phyloP scores from a whole-genome alignment of 2,797 vertebrate species.

The Yasuhikotakia modesta region DNA sequence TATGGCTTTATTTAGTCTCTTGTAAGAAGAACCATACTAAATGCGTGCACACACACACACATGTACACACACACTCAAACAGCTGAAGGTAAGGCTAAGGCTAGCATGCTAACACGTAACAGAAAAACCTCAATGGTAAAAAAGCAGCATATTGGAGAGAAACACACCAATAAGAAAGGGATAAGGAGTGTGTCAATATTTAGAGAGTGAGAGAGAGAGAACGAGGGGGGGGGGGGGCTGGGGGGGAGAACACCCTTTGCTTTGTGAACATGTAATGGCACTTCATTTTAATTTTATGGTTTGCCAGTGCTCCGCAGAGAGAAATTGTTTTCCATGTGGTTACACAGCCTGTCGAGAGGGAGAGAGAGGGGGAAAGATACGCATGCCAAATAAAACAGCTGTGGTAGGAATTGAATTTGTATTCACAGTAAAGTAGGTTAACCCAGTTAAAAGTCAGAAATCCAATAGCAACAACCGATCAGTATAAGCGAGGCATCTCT shows the following conservation, averaged over 20 bases:
- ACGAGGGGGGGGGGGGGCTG: constrained; percentile 23
- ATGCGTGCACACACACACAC: background rate
- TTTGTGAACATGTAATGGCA: constrained; percentile 74
- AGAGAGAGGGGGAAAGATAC: constrained; percentile 58
- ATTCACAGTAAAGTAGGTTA: constrained; percentile 84
- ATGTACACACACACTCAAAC: constrained; percentile 55
- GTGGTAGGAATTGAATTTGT: constrained; percentile 85
- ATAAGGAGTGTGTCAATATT: constrained; percentile 58
- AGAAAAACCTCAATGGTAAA: constrained; percentile 35
- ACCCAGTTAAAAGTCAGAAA: constrained; percentile 84
- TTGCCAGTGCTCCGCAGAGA: constrained; percentile 78
- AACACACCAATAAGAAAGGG: constrained; percentile 46
- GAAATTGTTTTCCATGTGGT: constrained; percentile 78
- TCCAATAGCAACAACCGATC: constrained; percentile 80
- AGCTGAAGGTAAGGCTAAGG: constrained; percentile 44
- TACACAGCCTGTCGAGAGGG: constrained; percentile 76
- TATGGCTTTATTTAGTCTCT: constrained; percentile 81
- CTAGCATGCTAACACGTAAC: constrained; percentile 29
- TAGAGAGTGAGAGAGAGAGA: constrained; percentile 47
- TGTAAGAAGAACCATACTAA: constrained; percentile 78
- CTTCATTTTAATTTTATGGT: constrained; percentile 82
- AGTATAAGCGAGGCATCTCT: constrained; percentile 76
- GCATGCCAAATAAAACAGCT: constrained; percentile 72
- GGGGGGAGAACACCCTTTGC: constrained; percentile 57
- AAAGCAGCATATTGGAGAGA: constrained; percentile 29